Conservation (phyloP, 2,113 vertebrate genomes). For the Natator depressus region DNA sequence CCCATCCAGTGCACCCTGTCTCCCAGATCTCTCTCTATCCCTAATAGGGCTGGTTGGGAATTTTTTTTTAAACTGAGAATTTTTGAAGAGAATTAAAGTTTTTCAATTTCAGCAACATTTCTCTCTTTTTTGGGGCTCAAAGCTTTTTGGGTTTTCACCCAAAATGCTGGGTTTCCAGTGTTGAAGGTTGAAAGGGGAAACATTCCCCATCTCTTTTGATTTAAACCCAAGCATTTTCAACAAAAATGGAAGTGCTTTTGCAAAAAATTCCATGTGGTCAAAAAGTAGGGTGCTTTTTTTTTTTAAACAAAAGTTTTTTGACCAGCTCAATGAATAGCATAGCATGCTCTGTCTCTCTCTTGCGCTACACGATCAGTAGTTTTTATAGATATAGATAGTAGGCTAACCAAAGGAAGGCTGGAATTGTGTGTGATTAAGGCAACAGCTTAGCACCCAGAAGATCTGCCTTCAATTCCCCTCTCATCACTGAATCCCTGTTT, state of each 20-base stretch:
- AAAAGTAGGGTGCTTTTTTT: background rate
- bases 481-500: too few species aligned
- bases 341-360: too few species aligned
- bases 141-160: background rate
- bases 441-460: too few species aligned
- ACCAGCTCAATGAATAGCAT: background rate
- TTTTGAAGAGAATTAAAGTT: background rate
- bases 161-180: background rate
- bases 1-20: background rate
- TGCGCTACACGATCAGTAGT: too few species aligned
- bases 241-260: background rate
- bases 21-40: accelerated
- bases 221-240: background rate
- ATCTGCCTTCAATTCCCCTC: too few species aligned
- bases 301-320: background rate
- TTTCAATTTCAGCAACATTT: background rate
- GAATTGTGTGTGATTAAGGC: too few species aligned
- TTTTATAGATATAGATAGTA: too few species aligned
- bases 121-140: background rate
- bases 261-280: background rate
- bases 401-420: too few species aligned
- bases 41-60: too few species aligned
- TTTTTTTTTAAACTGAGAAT: background rate
- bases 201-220: background rate
- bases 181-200: background rate